A percentile compares a stretch with the other conserved stretches of the same genome.
Conservation (phyloP, 2,113 vertebrate species). For the Odocoileus virginianus region DNA sequence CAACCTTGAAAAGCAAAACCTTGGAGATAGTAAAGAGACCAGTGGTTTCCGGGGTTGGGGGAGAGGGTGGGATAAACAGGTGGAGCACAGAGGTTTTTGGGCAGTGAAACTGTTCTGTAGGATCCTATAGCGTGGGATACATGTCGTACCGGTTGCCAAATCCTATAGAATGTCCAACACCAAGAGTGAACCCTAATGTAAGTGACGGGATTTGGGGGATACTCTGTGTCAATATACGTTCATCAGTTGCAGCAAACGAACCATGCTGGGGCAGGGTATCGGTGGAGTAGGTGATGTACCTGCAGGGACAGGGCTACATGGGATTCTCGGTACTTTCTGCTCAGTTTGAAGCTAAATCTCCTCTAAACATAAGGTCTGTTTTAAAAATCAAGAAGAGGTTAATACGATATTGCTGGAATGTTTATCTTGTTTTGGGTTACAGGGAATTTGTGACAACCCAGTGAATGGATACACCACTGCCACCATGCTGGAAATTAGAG, state of each 20-base stretch:
- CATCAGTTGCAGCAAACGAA: not conserved
- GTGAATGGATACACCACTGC: not conserved
- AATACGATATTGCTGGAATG: not conserved
- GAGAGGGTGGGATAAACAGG: not conserved
- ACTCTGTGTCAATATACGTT: not conserved
- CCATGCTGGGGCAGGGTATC: too few species aligned
- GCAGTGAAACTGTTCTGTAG: not conserved
- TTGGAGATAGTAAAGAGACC: not conserved
- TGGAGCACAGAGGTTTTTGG: not conserved
- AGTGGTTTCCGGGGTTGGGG: not conserved
- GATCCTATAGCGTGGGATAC: rapidly evolving
- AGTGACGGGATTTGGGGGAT: not conserved
- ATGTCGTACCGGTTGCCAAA: not conserved
- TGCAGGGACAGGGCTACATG: not conserved
- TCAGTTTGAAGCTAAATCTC: not conserved
- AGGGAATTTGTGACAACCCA: not conserved
- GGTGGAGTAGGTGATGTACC: rapidly evolving
- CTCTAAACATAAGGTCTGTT: not conserved
- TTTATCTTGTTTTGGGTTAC: not conserved
- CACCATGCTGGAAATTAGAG: not conserved
- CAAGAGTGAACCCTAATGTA: not conserved
- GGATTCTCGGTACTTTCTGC: not conserved
- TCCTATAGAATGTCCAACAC: not conserved
- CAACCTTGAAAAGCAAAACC: not conserved
- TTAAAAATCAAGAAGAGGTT: not conserved